Evolutionary conservation across 92 coral and sea anemone genomes (phyloP), one percentile per base, ranked within the genome.

Genomic region (Porites cylindrica): DNA sequence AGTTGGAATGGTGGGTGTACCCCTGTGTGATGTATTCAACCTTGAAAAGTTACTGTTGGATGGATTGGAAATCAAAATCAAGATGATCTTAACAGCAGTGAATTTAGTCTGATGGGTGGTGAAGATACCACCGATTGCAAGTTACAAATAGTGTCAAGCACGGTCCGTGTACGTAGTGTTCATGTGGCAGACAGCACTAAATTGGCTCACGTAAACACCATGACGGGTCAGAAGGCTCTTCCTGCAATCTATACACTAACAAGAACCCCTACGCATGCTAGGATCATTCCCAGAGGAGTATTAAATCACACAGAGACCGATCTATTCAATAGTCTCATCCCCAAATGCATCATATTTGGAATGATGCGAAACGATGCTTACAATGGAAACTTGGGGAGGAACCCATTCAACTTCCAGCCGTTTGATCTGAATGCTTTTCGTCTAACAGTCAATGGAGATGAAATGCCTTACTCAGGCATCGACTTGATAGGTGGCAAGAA

Each of bases 181-280:
- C 81, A 51, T 8, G 81, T 76, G 13, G 66, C 81, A 56, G 81
- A 76, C 81, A 76, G 81, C 19, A 56, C 66, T 10, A 77, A 62
- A 62, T 20, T 77, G 19, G 68, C 6, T 14, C 81, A 52, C 67
- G 6, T 77, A 2, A 56, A 53, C 0, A 77, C 56, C n/a, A 77
- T 77, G 71, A 38, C 13, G 51, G 84, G 84, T 1, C 74, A 19
- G 73, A 29, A n/a, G 17, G 84, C 74, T 1, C 72, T 63, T 7
- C 84, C 84, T 24, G 73, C 84, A 24, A 52, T 79, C 50, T 79
- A 79, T 73, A 79, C 84, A 1, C 21, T 79, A 23, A 62, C 84
- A 29, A 56, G 68, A 18, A 14, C 67, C 53, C 78, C 78, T 9
- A 73, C 78, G 52, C 78, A 73, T 32, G 53, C 78, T 8, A 73